Conservation (phyloP, 2,113 vertebrate species). For the Oreochromis niloticus region DNA sequence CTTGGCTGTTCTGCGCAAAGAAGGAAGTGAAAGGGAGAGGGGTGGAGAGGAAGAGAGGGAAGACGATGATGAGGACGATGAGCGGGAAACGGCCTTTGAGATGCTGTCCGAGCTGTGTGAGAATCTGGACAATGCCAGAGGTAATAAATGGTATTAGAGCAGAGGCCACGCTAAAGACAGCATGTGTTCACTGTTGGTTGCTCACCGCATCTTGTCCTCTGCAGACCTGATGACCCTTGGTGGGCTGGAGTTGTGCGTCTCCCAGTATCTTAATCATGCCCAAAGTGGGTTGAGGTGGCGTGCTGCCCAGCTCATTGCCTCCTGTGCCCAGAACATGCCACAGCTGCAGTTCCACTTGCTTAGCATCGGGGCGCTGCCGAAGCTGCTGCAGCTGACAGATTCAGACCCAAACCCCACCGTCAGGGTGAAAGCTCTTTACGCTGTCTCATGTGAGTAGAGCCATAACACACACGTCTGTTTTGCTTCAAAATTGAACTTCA, state of each 20-base stretch:
- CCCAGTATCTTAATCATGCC: constrained; percentile 72
- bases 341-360: constrained; percentile 82
- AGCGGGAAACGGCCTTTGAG: constrained; percentile 77
- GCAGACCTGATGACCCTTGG: constrained; percentile 88
- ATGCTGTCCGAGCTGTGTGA: constrained; percentile 84
- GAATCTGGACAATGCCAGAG: constrained; percentile 88
- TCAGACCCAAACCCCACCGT: constrained; percentile 74
- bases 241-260: constrained; percentile 81
- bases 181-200: not conserved
- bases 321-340: constrained; percentile 85
- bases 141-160: not conserved
- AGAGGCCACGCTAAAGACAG: not conserved
- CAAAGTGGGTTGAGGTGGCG: constrained; percentile 81
- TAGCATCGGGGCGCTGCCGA: constrained; percentile 72
- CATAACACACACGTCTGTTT: not conserved
- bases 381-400: constrained; percentile 80
- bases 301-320: constrained; percentile 81
- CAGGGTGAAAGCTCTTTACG: constrained; percentile 85
- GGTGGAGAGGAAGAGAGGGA: constrained; percentile 34
- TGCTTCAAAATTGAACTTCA: not conserved
- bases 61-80: constrained; percentile 64
- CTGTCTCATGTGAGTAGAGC: constrained; percentile 82
- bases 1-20: constrained; percentile 63
- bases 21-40: not conserved
- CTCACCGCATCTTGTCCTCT: not conserved